Evolutionary conservation across 2,888 invertebrate genomes (phyloP), one percentile per base, ranked within the genome.

Genomic region (Diaprepes abbreviatus): DNA sequence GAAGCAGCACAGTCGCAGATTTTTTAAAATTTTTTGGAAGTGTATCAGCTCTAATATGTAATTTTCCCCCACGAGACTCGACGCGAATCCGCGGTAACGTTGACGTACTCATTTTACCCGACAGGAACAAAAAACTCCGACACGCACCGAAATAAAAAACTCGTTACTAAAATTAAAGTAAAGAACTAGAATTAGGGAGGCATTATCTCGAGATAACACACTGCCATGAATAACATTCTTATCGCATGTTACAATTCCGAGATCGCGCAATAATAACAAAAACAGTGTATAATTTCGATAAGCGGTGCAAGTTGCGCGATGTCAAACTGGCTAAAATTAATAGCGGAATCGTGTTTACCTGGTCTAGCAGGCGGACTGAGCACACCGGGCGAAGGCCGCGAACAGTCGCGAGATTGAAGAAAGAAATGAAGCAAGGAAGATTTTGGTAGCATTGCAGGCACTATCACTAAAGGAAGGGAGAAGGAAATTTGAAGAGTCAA

Each of bases 41-140:
- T 31, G 79, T 78, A 28, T 79, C 78, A 3, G 79, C 75, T 57
- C 75, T 78, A 14, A 81, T 79, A 59, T 79, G 77, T 24, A 83
- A 75, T 69, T 75, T 79, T 50, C 76, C 78, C 38, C 79, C 79
- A 31, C 80, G 79, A 24, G 80, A 77, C 74, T 81, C 83, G n/a
- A 84, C 79, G 24, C 81, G 80, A 66, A 83, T 80, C 75, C 79
- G 83, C 72, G 83, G 83, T 66, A 84, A 77, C 16, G 73, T 71
- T 38, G 67, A 63, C 21, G 82, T 81, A 70, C 78, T 81, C 80
- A 79, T 81, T 62, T 74, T 75, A 4, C 7, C 33, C 9, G 10
- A 24, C 38, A 10, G 3, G 45, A 28, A 45, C 12, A 59, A 45
- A 54, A 58, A 59, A 54, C 43, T n/a, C 3, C 60, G 45, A 55